These are phyloP conservation scores for Seriola dumerili DNA, from an alignment of 2,113 vertebrate species.

Conservation along the genomic window DNA sequence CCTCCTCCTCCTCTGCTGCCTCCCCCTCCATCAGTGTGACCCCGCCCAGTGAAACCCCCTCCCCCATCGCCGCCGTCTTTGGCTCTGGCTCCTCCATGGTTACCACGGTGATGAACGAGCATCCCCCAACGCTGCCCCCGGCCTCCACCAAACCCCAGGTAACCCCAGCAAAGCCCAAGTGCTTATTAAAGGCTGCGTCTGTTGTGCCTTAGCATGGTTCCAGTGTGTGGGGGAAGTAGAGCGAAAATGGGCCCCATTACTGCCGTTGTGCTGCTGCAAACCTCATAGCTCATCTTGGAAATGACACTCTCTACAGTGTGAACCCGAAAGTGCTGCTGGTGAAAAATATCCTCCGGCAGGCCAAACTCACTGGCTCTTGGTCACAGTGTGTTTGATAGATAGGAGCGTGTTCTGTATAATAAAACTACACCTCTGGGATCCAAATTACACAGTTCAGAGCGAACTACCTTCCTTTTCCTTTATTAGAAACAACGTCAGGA, in stretches of 20 bases:
- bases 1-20: slow-evolving; percentile 46
- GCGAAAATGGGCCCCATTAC: slow-evolving; percentile 60
- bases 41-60: slow-evolving; percentile 69
- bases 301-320: slow-evolving; percentile 27
- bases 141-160: slow-evolving; percentile 91
- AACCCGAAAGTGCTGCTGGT: slow-evolving; percentile 35
- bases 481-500: slow-evolving; percentile 38
- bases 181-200: slow-evolving; percentile 66
- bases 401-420: slow-evolving; percentile 16
- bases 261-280: slow-evolving; percentile 52
- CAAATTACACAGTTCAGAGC: slow-evolving; percentile 2
- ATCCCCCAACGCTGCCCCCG: slow-evolving; percentile 87
- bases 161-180: slow-evolving; percentile 63
- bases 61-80: slow-evolving; percentile 70
- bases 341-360: slow-evolving; percentile 48
- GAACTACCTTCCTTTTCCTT: slow-evolving; percentile 19
- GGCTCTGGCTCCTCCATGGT: slow-evolving; percentile 82
- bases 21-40: slow-evolving; percentile 66
- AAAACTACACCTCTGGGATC: slow-evolving; percentile 42
- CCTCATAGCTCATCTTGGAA: slow-evolving; percentile 66
- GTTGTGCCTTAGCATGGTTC: slow-evolving; percentile 60
- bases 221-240: slow-evolving; percentile 32
- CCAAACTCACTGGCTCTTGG: slow-evolving; percentile 21
- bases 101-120: slow-evolving; percentile 86
- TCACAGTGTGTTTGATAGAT: slow-evolving; percentile 44